Conservation (phyloP, 2,113 vertebrate species). For the Nyctereutes procyonoides region DNA sequence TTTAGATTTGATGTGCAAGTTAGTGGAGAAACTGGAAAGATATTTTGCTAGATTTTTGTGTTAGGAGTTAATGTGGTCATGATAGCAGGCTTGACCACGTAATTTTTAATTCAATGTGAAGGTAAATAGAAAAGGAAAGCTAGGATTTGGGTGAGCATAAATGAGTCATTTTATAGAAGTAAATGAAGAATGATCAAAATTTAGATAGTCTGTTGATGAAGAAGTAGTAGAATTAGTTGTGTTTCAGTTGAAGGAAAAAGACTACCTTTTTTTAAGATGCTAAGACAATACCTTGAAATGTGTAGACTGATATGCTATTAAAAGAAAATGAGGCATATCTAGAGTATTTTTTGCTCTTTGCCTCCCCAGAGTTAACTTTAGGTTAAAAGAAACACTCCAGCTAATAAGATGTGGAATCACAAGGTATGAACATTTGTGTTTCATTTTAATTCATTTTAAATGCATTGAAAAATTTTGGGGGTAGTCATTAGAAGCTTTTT, state of each 20-base stretch:
- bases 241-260: background rate
- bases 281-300: constrained; percentile 27
- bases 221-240: constrained; percentile 1
- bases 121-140: constrained; percentile 6
- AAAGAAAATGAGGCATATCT: constrained; percentile 21
- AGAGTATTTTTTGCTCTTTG: constrained; percentile 45
- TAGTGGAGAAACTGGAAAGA: constrained; percentile 1
- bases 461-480: background rate
- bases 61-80: background rate
- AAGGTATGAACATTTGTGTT: constrained; percentile 50
- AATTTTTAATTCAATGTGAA: constrained; percentile 22
- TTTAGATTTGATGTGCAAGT: constrained; percentile 31
- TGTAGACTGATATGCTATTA: constrained; percentile 23
- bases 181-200: background rate
- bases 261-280: background rate
- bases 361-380: constrained; percentile 18
- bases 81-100: background rate
- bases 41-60: constrained; percentile 14
- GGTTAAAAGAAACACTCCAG: constrained; percentile 41
- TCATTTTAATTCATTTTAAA: constrained; percentile 60
- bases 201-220: background rate
- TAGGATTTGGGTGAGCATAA: background rate
- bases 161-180: constrained; percentile 15
- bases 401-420: constrained; percentile 22
- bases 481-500: background rate